Conservation (phyloP, 2,888 invertebrate species). For the Pammene aurita region DNA sequence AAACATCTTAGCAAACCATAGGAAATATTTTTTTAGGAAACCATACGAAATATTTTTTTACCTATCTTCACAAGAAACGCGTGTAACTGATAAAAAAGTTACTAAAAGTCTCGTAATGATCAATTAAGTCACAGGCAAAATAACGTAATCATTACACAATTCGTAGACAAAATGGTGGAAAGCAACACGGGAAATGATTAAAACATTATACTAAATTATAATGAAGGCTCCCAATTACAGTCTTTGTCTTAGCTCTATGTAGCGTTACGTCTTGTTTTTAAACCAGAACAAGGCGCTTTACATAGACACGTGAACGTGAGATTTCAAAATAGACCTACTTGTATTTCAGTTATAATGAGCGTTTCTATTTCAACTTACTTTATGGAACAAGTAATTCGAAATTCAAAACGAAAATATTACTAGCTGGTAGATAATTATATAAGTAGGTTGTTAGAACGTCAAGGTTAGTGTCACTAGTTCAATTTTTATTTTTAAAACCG, state of each 20-base stretch:
- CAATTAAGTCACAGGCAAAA: not conserved
- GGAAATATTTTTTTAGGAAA: too few relatives aligned
- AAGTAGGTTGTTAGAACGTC: too few relatives aligned
- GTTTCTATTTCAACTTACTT: too few relatives aligned
- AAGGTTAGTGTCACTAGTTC: too few relatives aligned
- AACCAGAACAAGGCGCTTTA: not conserved
- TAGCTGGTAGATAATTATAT: too few relatives aligned
- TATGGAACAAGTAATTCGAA: too few relatives aligned
- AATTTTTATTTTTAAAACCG: too few relatives aligned
- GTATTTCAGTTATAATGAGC: conserved; percentile 1
- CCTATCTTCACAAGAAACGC: too few relatives aligned
- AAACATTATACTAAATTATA: conserved; percentile 25
- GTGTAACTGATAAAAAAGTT: too few relatives aligned
- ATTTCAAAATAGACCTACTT: not conserved
- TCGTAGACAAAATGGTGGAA: not conserved
- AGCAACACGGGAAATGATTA: conserved; percentile 7
- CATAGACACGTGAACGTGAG: not conserved
- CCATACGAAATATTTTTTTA: too few relatives aligned
- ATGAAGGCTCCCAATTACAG: conserved; percentile 26
- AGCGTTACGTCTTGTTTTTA: not conserved
- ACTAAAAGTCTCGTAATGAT: not conserved
- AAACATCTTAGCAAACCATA: too few relatives aligned
- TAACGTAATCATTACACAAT: conserved; percentile 14
- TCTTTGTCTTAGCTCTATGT: conserved; percentile 15
- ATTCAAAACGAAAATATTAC: too few relatives aligned